These are phyloP conservation scores for Lepidostoma basale DNA, from an alignment of 1,140 invertebrate genomes.

Conservation along the genomic window DNA sequence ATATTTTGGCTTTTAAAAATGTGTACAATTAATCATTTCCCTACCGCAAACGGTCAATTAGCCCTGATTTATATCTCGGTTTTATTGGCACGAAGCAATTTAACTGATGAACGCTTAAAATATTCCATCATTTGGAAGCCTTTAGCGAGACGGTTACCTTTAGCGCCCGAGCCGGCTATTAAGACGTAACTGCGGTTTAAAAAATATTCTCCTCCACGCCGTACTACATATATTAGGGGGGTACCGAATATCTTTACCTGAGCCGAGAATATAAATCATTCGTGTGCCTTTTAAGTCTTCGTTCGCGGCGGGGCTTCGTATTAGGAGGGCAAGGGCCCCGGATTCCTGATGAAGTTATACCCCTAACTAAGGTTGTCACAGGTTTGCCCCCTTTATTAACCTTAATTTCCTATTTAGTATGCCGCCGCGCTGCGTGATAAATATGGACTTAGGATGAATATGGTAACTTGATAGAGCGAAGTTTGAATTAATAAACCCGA, in stretches of 20 bases:
- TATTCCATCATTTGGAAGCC: conserved; percentile 13
- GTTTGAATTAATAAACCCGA: not conserved
- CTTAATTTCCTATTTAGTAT: conserved; percentile 21
- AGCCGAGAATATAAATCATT: conserved; percentile 5
- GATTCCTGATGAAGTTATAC: conserved; percentile 8
- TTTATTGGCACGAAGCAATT: conserved; percentile 26
- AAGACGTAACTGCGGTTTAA: conserved; percentile 21
- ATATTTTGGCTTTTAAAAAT: not conserved
- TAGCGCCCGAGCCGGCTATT: not conserved
- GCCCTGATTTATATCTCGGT: conserved; percentile 19
- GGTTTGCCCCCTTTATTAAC: not conserved
- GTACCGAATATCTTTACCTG: conserved; percentile 12
- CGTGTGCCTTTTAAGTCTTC: conserved; percentile 2
- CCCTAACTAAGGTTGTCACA: conserved; percentile 2
- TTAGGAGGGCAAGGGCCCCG: not conserved
- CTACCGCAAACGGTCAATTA: conserved; percentile 15
- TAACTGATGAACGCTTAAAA: conserved; percentile 23
- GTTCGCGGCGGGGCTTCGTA: not conserved
- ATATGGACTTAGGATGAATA: not conserved
- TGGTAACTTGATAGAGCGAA: not conserved
- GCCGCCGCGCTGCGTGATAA: not conserved
- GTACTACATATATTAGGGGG: not conserved
- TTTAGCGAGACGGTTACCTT: conserved; percentile 6
- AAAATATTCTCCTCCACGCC: conserved; percentile 6
- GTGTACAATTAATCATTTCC: not conserved